These are phyloP conservation scores for Phymatocera aterrima DNA, from an alignment of 2,888 invertebrate genomes.

Conservation along the genomic window DNA sequence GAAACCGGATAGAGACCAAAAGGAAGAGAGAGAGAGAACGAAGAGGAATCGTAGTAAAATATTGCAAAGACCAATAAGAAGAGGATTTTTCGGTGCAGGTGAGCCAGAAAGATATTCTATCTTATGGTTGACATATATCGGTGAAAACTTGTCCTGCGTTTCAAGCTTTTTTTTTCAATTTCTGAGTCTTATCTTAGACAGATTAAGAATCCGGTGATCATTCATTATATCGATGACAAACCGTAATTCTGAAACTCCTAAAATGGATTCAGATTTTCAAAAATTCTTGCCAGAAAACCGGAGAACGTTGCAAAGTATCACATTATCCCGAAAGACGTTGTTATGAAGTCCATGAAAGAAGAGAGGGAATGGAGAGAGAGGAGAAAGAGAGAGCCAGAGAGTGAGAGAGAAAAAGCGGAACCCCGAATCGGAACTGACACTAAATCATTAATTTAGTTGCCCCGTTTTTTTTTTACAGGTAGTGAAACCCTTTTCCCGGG, in stretches of 20 bases:
- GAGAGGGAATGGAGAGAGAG: conserved; percentile 14
- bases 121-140: background rate
- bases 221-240: background rate
- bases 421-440: conserved; percentile 69
- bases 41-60: background rate
- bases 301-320: conserved; percentile 14
- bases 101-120: background rate
- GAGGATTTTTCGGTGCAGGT: background rate
- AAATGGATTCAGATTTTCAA: background rate
- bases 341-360: background rate
- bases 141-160: background rate
- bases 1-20: background rate
- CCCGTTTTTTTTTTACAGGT: conserved; percentile 66
- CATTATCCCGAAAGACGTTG: conserved; percentile 25
- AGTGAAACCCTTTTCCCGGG: conserved; percentile 66
- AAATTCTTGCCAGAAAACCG: background rate
- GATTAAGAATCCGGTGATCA: background rate
- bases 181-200: background rate
- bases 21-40: background rate
- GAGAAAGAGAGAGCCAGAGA: conserved; percentile 28
- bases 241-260: background rate
- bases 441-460: conserved; percentile 73
- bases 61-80: background rate
- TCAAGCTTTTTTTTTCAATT: background rate
- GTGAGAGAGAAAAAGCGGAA: conserved; percentile 48